Conservation (phyloP, 2,797 vertebrate species). For the Hypotaenidia okinawae region DNA sequence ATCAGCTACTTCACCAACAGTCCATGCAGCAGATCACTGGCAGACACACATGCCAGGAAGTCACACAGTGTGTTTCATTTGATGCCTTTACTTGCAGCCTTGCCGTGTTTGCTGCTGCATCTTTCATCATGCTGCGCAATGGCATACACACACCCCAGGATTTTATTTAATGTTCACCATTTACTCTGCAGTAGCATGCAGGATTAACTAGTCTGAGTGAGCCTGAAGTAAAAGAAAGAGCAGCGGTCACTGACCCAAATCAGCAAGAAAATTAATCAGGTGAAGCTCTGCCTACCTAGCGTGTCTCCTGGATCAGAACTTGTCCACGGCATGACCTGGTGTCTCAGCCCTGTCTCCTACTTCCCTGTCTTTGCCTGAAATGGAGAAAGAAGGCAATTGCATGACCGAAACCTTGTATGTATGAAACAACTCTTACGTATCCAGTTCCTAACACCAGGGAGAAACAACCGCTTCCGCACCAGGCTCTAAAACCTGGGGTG, state of each 20-base stretch:
- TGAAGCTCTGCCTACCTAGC: neutral
- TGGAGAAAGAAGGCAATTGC: neutral
- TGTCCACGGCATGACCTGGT: neutral
- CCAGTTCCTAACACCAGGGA: neutral
- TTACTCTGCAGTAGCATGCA: neutral
- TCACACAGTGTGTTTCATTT: neutral
- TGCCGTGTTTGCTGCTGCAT: neutral
- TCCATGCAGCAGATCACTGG: neutral
- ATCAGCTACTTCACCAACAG: neutral
- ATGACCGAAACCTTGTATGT: accelerated
- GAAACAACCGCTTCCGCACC: neutral
- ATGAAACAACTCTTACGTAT: neutral
- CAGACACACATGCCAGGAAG: neutral
- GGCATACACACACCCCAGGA: neutral
- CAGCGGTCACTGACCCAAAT: neutral
- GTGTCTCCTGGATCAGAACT: neutral
- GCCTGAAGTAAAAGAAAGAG: neutral
- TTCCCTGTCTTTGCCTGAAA: neutral
- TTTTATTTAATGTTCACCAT: neutral
- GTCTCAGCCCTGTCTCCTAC: accelerated
- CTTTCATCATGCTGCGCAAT: neutral
- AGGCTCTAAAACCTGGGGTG: accelerated
- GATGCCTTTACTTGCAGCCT: neutral
- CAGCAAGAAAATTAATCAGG: neutral
- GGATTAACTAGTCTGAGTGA: neutral